phyloP scores from a whole-genome alignment of 2,797 vertebrate species.

The Danio kyathit region DNA sequence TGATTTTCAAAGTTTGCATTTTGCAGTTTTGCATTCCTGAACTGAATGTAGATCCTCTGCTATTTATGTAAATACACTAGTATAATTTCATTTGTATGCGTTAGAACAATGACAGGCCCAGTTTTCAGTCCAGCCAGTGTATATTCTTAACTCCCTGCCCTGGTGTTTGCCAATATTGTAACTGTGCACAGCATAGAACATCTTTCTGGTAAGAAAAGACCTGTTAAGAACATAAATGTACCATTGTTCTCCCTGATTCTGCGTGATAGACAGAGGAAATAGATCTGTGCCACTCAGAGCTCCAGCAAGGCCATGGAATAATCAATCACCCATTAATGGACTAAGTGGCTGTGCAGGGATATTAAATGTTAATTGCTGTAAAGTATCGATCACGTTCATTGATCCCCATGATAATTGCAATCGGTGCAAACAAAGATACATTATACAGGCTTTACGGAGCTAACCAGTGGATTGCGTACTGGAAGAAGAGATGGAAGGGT shows the following conservation, averaged over 20 bases:
- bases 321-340: slow-evolving; percentile 85
- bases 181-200: slow-evolving; percentile 1
- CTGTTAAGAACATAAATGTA: slow-evolving; percentile 20
- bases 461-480: slow-evolving; percentile 58
- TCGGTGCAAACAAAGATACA: slow-evolving; percentile 82
- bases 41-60: not conserved
- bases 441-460: slow-evolving; percentile 68
- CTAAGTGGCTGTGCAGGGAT: slow-evolving; percentile 85
- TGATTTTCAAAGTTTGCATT: no score
- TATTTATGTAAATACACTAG: not conserved
- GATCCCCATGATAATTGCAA: slow-evolving; percentile 80
- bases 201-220: slow-evolving; percentile 15
- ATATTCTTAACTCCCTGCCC: slow-evolving; percentile 2
- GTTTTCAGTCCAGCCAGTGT: not conserved
- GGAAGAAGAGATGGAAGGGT: slow-evolving; percentile 42
- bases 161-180: slow-evolving; percentile 14
- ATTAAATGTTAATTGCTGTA: slow-evolving; percentile 88
- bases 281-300: slow-evolving; percentile 74
- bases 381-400: slow-evolving; percentile 81
- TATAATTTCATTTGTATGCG: not conserved
- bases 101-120: not conserved
- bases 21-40: not conserved
- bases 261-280: slow-evolving; percentile 75
- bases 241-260: not conserved
- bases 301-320: slow-evolving; percentile 73